These are phyloP conservation scores for Fabriciana adippe DNA, from an alignment of 2,888 invertebrate species.

Conservation along the genomic window DNA sequence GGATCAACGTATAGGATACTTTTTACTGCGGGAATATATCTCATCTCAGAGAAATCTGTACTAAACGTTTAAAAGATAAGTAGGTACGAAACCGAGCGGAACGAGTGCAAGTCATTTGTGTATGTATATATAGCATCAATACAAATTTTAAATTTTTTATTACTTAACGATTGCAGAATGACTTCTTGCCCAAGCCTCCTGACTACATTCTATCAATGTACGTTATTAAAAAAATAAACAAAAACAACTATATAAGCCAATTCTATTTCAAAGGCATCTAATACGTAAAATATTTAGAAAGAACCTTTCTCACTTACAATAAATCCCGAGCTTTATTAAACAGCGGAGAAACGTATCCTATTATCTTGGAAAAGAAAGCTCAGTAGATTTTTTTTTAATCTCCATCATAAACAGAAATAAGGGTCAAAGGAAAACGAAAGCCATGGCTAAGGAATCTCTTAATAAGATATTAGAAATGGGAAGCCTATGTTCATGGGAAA, in stretches of 20 bases:
- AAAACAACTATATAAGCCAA: not conserved
- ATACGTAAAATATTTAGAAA: slow-evolving; percentile 12
- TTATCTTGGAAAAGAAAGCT: slow-evolving; percentile 16
- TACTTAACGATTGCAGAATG: too few species aligned
- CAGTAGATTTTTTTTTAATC: slow-evolving; percentile 59
- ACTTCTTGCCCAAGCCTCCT: too few species aligned
- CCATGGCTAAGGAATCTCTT: slow-evolving; percentile 47
- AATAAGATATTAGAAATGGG: slow-evolving; percentile 50
- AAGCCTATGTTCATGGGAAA: slow-evolving; percentile 53
- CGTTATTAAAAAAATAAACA: not conserved
- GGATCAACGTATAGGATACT: too few species aligned
- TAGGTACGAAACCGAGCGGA: too few species aligned
- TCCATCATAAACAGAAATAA: slow-evolving; percentile 64
- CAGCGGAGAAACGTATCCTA: slow-evolving; percentile 16
- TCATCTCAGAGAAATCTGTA: too few species aligned
- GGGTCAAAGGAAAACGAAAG: slow-evolving; percentile 54
- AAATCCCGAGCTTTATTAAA: slow-evolving; percentile 24
- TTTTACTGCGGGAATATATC: too few species aligned
- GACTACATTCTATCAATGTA: not conserved
- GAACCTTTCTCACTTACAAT: slow-evolving; percentile 5
- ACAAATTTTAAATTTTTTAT: too few species aligned
- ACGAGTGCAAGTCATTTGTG: too few species aligned
- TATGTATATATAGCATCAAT: too few species aligned
- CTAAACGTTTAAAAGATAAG: too few species aligned
- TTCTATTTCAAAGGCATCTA: not conserved